Evolutionary conservation across 1,140 invertebrate genomes (phyloP), one percentile per base, ranked within the genome.

Genomic region (Platorchestia sp.): DNA sequence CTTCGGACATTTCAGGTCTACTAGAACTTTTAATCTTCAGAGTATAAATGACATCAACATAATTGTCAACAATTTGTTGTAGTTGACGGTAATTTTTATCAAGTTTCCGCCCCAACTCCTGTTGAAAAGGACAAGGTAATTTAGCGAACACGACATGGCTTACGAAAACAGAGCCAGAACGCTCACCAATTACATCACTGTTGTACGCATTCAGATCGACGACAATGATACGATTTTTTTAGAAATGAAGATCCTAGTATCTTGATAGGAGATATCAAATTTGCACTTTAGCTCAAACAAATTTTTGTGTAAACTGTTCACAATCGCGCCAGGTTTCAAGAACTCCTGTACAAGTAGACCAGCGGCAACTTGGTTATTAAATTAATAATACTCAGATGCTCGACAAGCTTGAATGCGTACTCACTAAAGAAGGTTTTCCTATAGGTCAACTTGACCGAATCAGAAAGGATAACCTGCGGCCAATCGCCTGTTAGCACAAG

Each of bases 361-460:
- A n/a, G n/a, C n/a, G n/a, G n/a, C n/a, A n/a, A n/a, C n/a, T n/a
- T n/a, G n/a, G n/a, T n/a, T n/a, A n/a, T n/a, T 10, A 10, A 10
- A 27, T 89, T n/a, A 89, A n/a, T 89, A 16, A 36, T 41, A 89
- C 10, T 89, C 22, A 89, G n/a, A 42, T 89, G 86, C 10, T 41
- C 41, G n/a, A 89, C 41, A 22, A 89, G 86, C 86, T 22, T n/a
- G 10, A 41, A 89, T n/a, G 86, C 86, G 41, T 89, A 89, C 10
- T n/a, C 86, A 89, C 19, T n/a, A n/a, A n/a, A n/a, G n/a, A n/a
- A n/a, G n/a, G n/a, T n/a, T n/a, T n/a, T n/a, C n/a, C n/a, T n/a
- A 89, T 89, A 89, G 86, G 41, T 89, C 86, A 89, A 42, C 86
- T 89, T 89, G 41, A n/a, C 41, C 41, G 86, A 89, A 42, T 41